Conservation (phyloP, 2,888 invertebrate species). For the Philopedon plagiatum region DNA sequence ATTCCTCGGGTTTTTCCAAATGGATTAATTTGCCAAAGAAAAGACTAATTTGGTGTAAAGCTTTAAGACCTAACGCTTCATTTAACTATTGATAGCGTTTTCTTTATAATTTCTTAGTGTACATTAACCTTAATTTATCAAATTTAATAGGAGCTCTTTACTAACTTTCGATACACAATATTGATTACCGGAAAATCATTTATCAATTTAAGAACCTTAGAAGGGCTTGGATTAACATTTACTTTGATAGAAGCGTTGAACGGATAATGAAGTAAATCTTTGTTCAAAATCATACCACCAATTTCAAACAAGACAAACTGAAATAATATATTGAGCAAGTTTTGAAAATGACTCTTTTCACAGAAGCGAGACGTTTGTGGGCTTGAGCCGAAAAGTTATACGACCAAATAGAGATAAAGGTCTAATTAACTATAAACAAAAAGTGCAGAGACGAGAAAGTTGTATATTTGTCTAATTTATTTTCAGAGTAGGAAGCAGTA, state of each 20-base stretch:
- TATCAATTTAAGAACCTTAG: constrained; percentile 4
- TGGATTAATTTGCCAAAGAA: constrained; percentile 1
- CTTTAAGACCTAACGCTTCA: not conserved
- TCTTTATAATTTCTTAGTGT: constrained; percentile 11
- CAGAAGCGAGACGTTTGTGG: too few species aligned
- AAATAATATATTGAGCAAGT: too few species aligned
- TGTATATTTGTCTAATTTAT: not conserved
- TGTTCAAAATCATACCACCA: not conserved
- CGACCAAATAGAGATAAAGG: too few species aligned
- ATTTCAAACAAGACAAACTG: too few species aligned
- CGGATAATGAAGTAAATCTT: not conserved
- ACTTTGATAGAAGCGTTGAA: not conserved
- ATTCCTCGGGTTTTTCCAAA: constrained; percentile 9
- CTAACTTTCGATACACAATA: constrained; percentile 7
- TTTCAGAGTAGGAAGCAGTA: not conserved
- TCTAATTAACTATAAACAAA: not conserved
- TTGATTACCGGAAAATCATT: constrained; percentile 24
- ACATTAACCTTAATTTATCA: constrained; percentile 24
- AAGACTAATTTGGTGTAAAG: not conserved
- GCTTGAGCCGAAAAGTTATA: too few species aligned
- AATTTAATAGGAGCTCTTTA: constrained; percentile 10
- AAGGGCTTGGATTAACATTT: not conserved
- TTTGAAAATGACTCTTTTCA: too few species aligned
- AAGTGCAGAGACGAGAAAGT: not conserved
- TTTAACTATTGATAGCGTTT: not conserved